phyloP scores from a whole-genome alignment of 2,113 vertebrate genomes.

The Propithecus coquereli region DNA sequence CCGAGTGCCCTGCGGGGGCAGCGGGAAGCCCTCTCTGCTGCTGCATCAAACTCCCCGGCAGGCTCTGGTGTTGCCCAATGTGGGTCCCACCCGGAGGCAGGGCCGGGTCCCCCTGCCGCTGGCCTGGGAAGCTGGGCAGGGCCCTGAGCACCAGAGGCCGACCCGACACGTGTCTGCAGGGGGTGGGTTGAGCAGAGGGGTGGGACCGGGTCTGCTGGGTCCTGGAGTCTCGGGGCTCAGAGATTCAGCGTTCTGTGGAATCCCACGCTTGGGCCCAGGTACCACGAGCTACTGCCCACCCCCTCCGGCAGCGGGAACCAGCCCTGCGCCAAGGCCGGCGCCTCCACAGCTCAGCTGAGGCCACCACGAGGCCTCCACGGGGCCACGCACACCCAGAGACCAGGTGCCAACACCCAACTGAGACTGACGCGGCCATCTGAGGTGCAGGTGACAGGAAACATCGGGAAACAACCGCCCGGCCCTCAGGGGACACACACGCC shows the following conservation, averaged over 20 bases:
- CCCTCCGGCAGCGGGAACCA: not conserved
- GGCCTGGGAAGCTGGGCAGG: not conserved
- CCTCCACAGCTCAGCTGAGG: not conserved
- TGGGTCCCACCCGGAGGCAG: not conserved
- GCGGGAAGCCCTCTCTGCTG: not conserved
- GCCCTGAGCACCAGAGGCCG: not conserved
- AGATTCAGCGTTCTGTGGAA: not conserved
- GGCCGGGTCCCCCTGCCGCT: not conserved
- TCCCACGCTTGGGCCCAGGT: too few relatives aligned
- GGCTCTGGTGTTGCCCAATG: not conserved
- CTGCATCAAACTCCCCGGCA: not conserved
- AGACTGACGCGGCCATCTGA: not conserved
- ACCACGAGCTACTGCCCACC: fast-evolving
- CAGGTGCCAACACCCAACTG: not conserved
- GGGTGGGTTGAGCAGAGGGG: not conserved
- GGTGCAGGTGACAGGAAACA: too few relatives aligned
- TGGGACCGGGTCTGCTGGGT: not conserved
- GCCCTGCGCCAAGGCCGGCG: too few relatives aligned
- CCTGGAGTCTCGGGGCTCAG: not conserved
- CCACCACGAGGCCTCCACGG: not conserved
- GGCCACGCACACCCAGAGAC: not conserved
- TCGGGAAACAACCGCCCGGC: too few relatives aligned
- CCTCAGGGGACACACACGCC: not conserved
- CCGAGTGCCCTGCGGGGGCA: not conserved
- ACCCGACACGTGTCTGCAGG: not conserved